Percentiles rank a stretch among this genome's conserved stretches.
Conservation (phyloP, 2,113 vertebrate species). For the Crotalus helleri region DNA sequence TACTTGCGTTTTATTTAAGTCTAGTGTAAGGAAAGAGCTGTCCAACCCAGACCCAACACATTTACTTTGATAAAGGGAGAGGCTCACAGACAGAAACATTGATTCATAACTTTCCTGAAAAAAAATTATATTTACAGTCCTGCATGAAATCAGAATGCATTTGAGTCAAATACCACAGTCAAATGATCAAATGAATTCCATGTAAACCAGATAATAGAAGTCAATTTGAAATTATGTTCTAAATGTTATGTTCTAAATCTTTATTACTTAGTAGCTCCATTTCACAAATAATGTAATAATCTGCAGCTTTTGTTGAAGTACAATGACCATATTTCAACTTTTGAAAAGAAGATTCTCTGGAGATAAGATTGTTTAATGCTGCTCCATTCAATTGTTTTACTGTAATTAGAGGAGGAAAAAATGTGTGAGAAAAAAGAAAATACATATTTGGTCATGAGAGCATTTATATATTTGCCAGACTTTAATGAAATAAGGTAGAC, state of each 20-base stretch:
- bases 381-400: background rate
- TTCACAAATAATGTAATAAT: background rate
- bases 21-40: background rate
- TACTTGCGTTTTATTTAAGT: background rate
- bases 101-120: background rate
- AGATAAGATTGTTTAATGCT: background rate
- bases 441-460: background rate
- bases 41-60: background rate
- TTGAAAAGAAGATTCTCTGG: background rate
- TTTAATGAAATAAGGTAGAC: conserved; percentile 30
- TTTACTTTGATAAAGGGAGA: conserved; percentile 18
- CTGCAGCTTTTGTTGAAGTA: background rate
- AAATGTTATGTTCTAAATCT: background rate
- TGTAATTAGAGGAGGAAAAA: background rate
- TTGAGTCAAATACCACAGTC: background rate
- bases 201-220: background rate
- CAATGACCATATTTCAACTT: background rate
- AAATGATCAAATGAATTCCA: background rate
- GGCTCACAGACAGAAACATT: background rate
- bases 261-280: background rate
- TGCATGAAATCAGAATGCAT: background rate
- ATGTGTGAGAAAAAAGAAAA: background rate
- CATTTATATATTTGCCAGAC: conserved; percentile 28
- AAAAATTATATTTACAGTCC: background rate
- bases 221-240: background rate